These are phyloP conservation scores for Tigriopus japonicus DNA, from an alignment of 1,140 invertebrate species.

Conservation along the genomic window DNA sequence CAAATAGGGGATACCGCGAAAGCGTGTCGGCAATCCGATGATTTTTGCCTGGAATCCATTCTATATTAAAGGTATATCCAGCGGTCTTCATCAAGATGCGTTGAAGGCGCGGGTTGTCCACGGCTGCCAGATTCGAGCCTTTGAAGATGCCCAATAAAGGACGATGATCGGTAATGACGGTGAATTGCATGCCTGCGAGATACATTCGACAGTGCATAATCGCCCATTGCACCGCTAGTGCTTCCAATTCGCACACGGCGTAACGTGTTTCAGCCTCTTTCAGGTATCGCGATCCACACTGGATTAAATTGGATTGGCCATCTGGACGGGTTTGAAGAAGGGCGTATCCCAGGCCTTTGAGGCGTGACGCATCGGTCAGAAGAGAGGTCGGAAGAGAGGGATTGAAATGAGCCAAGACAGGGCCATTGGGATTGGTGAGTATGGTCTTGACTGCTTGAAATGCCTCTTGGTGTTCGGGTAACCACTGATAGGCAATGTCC, in stretches of 20 bases:
- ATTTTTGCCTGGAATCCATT: constrained; percentile 1
- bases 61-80: background rate
- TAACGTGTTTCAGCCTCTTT: constrained; percentile 19
- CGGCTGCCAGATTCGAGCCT: constrained; percentile 19
- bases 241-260: constrained; percentile 17
- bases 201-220: no score
- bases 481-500: constrained; percentile 5
- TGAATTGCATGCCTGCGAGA: constrained; percentile 15
- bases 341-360: constrained; percentile 12
- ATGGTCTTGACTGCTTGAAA: background rate
- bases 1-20: background rate
- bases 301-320: background rate
- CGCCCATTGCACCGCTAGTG: constrained; percentile 18
- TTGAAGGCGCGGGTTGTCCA: constrained; percentile 16
- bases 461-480: background rate
- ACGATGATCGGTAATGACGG: constrained; percentile 23
- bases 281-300: constrained; percentile 15
- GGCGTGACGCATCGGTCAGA: constrained; percentile 5
- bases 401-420: constrained; percentile 9
- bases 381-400: background rate
- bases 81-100: background rate
- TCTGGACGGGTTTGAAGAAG: constrained; percentile 7
- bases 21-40: constrained; percentile 1
- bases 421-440: background rate
- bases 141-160: constrained; percentile 19